Percentiles rank a stretch among this genome's conserved stretches.
These are phyloP conservation scores for Eristalis pertinax DNA, from an alignment of 2,888 invertebrate genomes.

Conservation along the genomic window DNA sequence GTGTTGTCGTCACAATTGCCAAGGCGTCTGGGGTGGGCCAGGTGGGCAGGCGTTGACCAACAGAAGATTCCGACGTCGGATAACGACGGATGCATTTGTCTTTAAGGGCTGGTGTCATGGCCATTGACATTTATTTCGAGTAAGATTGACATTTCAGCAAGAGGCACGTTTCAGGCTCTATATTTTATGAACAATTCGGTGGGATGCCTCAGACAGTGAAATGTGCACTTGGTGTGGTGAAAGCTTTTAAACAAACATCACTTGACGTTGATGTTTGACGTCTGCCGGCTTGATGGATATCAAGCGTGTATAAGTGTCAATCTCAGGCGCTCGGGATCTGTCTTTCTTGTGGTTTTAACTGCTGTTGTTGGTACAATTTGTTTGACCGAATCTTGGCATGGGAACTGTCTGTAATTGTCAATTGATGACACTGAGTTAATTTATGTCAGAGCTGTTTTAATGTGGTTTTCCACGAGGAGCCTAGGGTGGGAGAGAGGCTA, in stretches of 20 bases:
- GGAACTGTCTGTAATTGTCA: not conserved
- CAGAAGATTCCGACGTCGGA: not conserved
- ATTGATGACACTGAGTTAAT: not conserved
- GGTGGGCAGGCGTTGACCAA: not conserved
- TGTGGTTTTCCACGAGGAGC: not conserved
- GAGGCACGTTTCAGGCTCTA: not conserved
- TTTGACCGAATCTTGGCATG: not conserved
- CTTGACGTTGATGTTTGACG: not conserved
- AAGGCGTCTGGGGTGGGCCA: not conserved
- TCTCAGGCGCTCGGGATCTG: not conserved
- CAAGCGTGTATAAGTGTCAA: not conserved
- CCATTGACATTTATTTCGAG: not conserved
- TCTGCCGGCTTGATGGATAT: not conserved
- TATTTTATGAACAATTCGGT: too few species aligned
- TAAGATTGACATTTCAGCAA: not conserved
- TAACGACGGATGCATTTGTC: not conserved
- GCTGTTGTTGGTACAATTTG: not conserved
- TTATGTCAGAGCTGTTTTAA: not conserved
- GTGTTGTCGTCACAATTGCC: slow-evolving; percentile 9
- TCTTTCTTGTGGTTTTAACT: not conserved
- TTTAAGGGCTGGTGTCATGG: not conserved
- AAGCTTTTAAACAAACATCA: not conserved
- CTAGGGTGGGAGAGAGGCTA: not conserved
- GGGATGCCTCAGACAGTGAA: not conserved
- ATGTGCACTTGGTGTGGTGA: not conserved